These are phyloP conservation scores for Rousettus madagascariensis DNA, from an alignment of 2,797 vertebrate genomes.

Conservation along the genomic window DNA sequence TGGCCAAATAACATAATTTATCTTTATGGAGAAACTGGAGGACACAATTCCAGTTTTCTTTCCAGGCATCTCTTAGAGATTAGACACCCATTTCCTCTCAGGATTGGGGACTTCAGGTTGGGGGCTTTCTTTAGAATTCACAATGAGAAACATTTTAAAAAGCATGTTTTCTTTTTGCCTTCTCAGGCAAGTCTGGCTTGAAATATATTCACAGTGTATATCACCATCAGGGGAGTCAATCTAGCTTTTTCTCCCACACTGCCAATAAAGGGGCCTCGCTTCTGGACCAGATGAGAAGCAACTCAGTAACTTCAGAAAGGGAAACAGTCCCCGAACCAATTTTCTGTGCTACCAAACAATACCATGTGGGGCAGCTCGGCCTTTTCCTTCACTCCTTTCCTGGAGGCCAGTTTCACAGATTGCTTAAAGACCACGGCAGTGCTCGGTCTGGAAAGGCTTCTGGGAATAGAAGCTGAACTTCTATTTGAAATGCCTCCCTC, in stretches of 20 bases:
- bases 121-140: constrained; percentile 20
- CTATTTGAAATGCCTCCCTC: constrained; percentile 59
- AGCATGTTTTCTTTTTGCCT: background rate
- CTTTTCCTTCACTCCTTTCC: background rate
- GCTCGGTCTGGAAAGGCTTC: constrained; percentile 32
- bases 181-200: background rate
- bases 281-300: background rate
- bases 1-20: background rate
- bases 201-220: background rate
- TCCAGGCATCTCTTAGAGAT: background rate
- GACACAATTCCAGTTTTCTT: background rate
- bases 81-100: background rate
- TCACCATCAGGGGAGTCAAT: background rate
- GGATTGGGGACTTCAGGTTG: background rate
- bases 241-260: background rate
- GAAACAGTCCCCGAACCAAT: background rate
- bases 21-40: background rate
- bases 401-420: constrained; percentile 24
- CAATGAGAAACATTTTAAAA: background rate
- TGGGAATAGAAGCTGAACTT: constrained; percentile 65
- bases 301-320: background rate
- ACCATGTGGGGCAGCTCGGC: background rate
- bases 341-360: background rate
- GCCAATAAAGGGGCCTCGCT: background rate
- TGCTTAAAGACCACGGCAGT: constrained; percentile 9